Conservation (phyloP, 2,113 vertebrate genomes). For the Tragelaphus buxtoni region DNA sequence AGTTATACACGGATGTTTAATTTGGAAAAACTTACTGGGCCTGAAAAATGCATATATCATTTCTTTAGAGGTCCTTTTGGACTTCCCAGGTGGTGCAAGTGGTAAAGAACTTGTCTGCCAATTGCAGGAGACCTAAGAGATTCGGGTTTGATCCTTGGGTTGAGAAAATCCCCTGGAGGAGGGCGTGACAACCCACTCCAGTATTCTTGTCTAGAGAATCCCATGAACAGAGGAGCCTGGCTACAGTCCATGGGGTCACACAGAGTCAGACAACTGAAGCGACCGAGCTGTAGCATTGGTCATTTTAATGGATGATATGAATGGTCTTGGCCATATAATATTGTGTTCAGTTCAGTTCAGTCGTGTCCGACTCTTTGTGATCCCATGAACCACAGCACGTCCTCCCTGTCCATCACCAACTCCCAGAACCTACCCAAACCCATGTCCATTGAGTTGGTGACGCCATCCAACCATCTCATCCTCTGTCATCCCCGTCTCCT, state of each 20-base stretch:
- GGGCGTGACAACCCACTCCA: background rate
- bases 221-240: background rate
- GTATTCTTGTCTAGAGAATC: background rate
- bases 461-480: background rate
- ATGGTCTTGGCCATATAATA: background rate
- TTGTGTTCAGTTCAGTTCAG: background rate
- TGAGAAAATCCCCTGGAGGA: background rate
- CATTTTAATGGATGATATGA: background rate
- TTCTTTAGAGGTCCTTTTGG: background rate
- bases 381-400: background rate
- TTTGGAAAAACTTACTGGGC: background rate
- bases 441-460: background rate
- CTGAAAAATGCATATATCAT: background rate
- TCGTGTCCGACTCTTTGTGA: background rate
- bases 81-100: background rate
- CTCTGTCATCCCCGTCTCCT: background rate
- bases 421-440: background rate
- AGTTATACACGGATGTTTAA: background rate
- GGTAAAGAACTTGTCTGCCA: background rate
- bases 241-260: background rate
- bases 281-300: background rate
- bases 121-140: background rate
- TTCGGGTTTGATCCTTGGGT: background rate
- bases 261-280: background rate
- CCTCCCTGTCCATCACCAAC: background rate